A percentile compares a stretch with the other conserved stretches of the same genome.
phyloP scores from a whole-genome alignment of 2,113 vertebrate genomes.

The Sarotherodon lohbergeri region DNA sequence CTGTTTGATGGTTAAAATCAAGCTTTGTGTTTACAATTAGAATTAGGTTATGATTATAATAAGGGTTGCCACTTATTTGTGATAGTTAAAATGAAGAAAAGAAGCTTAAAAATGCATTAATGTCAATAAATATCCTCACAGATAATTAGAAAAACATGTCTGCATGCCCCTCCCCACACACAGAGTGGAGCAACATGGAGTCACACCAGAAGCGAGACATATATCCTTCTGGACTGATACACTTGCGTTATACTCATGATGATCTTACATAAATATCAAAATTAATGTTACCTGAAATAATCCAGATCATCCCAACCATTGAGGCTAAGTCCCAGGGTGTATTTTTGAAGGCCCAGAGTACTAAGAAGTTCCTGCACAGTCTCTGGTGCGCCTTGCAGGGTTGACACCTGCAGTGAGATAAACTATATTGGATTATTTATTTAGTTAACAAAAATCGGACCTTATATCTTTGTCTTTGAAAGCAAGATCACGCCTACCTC shows the following conservation, averaged over 20 bases:
- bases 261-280: background rate
- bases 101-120: background rate
- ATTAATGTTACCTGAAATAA: conserved; percentile 69
- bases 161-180: background rate
- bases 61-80: rapidly evolving
- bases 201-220: background rate
- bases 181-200: background rate
- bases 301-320: conserved; percentile 76
- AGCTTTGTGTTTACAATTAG: background rate
- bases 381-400: conserved; percentile 70
- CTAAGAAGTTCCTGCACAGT: conserved; percentile 62
- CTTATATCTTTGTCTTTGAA: background rate
- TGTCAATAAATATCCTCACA: background rate
- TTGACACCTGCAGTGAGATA: conserved; percentile 53
- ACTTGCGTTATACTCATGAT: background rate
- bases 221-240: background rate
- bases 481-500: conserved; percentile 61
- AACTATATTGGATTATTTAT: background rate
- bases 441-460: background rate
- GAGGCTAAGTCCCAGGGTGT: conserved; percentile 66
- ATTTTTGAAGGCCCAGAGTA: conserved; percentile 68
- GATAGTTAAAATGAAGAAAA: background rate
- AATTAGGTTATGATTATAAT: background rate
- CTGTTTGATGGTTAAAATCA: background rate
- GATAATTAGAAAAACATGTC: background rate